These are phyloP conservation scores for Gavialis gangeticus DNA, from an alignment of 2,113 vertebrate genomes.

Conservation along the genomic window DNA sequence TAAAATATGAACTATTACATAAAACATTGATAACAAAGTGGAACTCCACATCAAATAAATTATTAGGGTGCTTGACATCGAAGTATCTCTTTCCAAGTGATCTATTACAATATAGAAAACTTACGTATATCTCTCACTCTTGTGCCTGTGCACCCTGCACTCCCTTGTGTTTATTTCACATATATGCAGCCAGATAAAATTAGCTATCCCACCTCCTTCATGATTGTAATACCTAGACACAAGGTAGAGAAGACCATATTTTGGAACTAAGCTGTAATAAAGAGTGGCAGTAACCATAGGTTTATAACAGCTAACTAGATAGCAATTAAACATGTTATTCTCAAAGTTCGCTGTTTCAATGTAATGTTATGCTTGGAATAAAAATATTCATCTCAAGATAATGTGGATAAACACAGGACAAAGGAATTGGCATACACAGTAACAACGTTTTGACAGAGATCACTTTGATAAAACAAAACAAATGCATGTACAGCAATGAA, in stretches of 20 bases:
- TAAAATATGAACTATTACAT: background rate
- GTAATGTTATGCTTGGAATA: background rate
- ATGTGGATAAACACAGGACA: background rate
- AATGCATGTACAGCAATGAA: rapidly evolving
- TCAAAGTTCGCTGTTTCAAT: background rate
- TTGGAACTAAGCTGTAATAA: background rate
- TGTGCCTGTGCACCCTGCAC: no score
- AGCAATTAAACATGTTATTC: background rate
- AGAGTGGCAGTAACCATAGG: background rate
- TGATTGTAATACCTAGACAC: background rate
- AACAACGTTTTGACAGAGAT: background rate
- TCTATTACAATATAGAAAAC: background rate
- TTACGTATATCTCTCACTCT: background rate
- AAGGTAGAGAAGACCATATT: background rate
- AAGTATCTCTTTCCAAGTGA: background rate
- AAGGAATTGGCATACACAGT: background rate
- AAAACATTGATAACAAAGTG: background rate
- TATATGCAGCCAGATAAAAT: background rate
- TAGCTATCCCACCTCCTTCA: background rate
- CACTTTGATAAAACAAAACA: background rate
- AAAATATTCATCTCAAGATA: background rate
- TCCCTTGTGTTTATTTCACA: background rate
- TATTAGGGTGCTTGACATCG: no score
- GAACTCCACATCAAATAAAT: no score
- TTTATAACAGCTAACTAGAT: background rate